phyloP scores from a whole-genome alignment of 2,113 vertebrate species.

The Zootoca vivipara region DNA sequence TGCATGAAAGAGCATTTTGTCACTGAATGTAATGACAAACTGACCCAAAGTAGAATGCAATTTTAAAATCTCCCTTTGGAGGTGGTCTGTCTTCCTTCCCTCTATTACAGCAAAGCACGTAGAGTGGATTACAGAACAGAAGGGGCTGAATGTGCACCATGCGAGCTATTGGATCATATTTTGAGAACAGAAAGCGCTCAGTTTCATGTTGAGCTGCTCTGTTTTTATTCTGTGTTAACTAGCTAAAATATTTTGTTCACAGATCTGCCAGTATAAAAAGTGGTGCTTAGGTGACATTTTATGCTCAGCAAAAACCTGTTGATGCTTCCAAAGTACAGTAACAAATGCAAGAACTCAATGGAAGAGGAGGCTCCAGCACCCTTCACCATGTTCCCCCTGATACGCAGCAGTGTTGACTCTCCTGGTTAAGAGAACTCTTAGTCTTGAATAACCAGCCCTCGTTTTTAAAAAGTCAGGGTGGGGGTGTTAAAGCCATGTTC shows the following conservation, averaged over 20 bases:
- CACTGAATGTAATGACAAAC: conserved; percentile 44
- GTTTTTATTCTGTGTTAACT: background rate
- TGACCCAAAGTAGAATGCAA: conserved; percentile 55
- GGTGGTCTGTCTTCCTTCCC: conserved; percentile 38
- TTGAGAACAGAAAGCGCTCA: background rate
- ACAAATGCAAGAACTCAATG: background rate
- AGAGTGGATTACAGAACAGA: background rate
- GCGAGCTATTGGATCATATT: background rate
- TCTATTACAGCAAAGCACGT: conserved; percentile 1
- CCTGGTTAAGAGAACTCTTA: background rate
- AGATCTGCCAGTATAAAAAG: background rate
- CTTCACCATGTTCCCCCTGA: background rate
- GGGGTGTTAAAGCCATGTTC: background rate
- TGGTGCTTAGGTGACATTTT: background rate
- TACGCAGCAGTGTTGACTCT: background rate
- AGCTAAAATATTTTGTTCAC: background rate
- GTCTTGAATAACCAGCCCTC: background rate
- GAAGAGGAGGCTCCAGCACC: background rate
- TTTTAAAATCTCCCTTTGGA: conserved; percentile 41
- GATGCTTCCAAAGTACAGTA: background rate
- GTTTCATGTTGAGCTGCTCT: background rate
- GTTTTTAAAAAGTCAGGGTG: background rate
- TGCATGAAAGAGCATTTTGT: conserved; percentile 51
- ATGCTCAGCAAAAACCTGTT: background rate
- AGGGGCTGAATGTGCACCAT: background rate